Conservation (phyloP, 2,888 invertebrate species). For the Nipponacmea schrenckii region DNA sequence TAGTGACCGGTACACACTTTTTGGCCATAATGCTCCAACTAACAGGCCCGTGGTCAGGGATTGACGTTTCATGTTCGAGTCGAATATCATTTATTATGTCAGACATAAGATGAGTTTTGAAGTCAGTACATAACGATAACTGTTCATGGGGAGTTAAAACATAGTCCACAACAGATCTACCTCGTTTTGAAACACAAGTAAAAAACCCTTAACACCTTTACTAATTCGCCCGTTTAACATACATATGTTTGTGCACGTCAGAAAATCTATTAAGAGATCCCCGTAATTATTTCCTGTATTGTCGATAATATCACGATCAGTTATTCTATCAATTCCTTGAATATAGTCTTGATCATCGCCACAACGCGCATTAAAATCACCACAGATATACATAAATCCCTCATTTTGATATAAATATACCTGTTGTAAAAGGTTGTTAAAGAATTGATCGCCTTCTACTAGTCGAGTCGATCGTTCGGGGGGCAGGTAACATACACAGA, state of each 20-base stretch:
- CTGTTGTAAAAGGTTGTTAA: not conserved
- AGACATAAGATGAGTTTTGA: not conserved
- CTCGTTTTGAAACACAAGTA: not conserved
- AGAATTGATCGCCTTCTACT: not conserved
- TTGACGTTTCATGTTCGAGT: not conserved
- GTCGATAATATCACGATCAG: not conserved
- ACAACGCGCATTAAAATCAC: not conserved
- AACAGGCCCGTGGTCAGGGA: not conserved
- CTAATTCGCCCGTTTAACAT: not conserved
- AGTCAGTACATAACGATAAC: not conserved
- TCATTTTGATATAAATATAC: slow-evolving; percentile 6
- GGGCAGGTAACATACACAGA: not conserved
- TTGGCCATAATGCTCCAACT: not conserved
- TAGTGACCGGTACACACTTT: too few relatives aligned
- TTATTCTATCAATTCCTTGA: not conserved
- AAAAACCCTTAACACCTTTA: not conserved
- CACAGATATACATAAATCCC: not conserved
- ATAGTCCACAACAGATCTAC: not conserved
- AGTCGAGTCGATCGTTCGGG: not conserved
- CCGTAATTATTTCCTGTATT: not conserved
- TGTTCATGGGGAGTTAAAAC: not conserved
- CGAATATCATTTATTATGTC: not conserved
- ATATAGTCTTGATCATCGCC: not conserved
- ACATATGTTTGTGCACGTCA: not conserved
- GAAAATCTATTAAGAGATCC: not conserved